A percentile compares a stretch with the other conserved stretches of the same genome.
Conservation (phyloP, 1,140 invertebrate genomes). For the Heterodera schachtii region DNA sequence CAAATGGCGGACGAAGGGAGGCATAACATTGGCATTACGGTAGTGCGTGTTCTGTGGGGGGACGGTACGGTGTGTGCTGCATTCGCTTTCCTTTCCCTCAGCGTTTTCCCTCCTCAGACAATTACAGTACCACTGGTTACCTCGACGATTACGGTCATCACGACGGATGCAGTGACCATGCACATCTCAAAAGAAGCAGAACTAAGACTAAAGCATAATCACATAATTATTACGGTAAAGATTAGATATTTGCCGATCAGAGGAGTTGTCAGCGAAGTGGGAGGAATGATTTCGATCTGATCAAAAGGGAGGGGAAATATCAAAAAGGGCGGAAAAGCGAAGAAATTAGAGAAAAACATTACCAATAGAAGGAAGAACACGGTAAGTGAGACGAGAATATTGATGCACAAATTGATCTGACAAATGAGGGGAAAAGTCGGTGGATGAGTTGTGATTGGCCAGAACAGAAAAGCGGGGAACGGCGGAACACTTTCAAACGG, state of each 20-base stretch:
- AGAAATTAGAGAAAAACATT: slow-evolving; percentile 73
- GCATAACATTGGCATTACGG: slow-evolving; percentile 79
- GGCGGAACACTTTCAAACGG: no score
- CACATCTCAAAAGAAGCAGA: slow-evolving; percentile 74
- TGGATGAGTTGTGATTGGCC: no score
- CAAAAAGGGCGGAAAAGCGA: slow-evolving; percentile 68
- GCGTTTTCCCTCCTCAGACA: no score
- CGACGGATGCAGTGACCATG: slow-evolving; percentile 98
- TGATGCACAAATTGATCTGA: slow-evolving; percentile 44
- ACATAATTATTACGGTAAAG: slow-evolving; percentile 74
- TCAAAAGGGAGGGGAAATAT: neutral
- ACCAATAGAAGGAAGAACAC: slow-evolving; percentile 95
- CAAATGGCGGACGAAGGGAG: slow-evolving; percentile 84
- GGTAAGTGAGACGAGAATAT: slow-evolving; percentile 79
- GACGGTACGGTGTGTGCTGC: no score
- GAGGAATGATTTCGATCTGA: slow-evolving; percentile 85
- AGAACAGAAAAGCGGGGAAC: no score
- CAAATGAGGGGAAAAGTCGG: neutral
- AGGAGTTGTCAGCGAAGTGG: slow-evolving; percentile 88
- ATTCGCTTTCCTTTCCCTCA: no score
- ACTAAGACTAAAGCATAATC: neutral
- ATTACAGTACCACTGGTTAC: neutral
- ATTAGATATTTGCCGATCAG: slow-evolving; percentile 93
- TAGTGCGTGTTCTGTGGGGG: slow-evolving; percentile 85
- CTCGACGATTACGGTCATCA: slow-evolving; percentile 79